Base-by-base conservation (phyloP, 2,113 vertebrate species). In the Sialia sialis region DNA sequence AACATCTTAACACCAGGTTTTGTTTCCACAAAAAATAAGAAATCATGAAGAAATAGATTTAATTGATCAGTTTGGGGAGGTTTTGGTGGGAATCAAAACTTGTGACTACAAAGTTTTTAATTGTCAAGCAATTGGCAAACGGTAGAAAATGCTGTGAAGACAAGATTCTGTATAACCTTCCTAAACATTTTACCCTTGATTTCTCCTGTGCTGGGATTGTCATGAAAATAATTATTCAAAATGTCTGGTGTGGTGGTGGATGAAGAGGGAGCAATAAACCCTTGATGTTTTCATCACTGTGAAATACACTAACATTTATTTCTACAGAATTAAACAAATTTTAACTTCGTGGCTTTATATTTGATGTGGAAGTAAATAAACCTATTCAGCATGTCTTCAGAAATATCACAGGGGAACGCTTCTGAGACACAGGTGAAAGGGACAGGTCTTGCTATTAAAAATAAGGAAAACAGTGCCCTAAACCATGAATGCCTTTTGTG, bases 401-500 rank as follows among this genome's bases (percentile, higher is more conserved):
- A 62, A 84, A 44, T 91, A 56, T 49, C 38, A 72, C 39, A 78
- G 34, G 22, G 52, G 44, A 84, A 11, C 9, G 8, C 36, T 87
- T 74, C 22, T 26, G 19, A 81, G 43, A 39, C 1, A 3, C 36
- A 74, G 22, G 30, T 72, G 44, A 64, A 36, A 94, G 60, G 20
- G 39, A 74, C n/a, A 75, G 36, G 17, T 64, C 54, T 84, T 64
- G 25, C 36, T 48, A 9, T 18, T 78, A 60, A 64, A 74, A 78
- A 27, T 56, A 59, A 72, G 54, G 70, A 74, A 92, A 84, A 54
- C 15, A 20, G 39, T 89, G 77, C 84, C 25, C 6, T 87, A 82
- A 91, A 69, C 73, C 77, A 76, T 49, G 12, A 84, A 87, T 89
- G 77, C 89, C 60, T 94, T 90, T 82, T 75, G n/a, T 89, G 20